Evolutionary conservation across 2,797 vertebrate species (phyloP), one percentile per base, ranked within the genome.

Genomic region (Otolemur crassicaudatus): DNA sequence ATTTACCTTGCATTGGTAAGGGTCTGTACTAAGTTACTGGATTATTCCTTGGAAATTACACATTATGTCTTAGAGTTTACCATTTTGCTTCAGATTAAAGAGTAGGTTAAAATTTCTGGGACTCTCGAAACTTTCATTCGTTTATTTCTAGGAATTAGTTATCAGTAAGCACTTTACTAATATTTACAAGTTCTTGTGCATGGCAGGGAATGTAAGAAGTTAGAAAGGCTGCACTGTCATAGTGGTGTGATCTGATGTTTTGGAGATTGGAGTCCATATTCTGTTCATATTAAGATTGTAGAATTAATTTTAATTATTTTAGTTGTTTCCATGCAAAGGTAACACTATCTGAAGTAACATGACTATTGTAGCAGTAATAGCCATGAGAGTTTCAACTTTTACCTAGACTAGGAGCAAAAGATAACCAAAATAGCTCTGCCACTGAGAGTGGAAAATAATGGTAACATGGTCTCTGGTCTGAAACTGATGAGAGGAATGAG

Each of bases 291-390:
- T 84, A 60, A 56, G 58, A 40, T 29, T 73, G 27, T 43, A 91
- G 80, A 72, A 67, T 81, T 92, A 22, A 46, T 91, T 82, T 83
- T 69, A 92, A 80, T 93, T 92, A 90, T 87, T 92, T 87, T 90
- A 58, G 91, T 19, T 77, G 17, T 94, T 95, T 79, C 29, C 49
- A 40, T 85, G 85, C 34, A 87, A 46, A 70, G 49, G 17, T 16
- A 90, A 43, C 73, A 86, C 56, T 79, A 2, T 79, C 31, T 85
- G 58, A 91, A 69, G 9, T 72, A 89, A 75, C 19, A 75, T 67
- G 34, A 79, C 84, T 83, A 23, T 92, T 77, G 7, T 13, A 80
- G 37, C 49, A 53, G 86, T 27, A 76, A 1, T 53, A 60, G 69
- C 56, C 31, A 7, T 46, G 72, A 93, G 65, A 76, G 23, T 61